Percentiles rank a stretch among this genome's conserved stretches.
Evolutionary conservation across 2,113 vertebrate species (phyloP).

Genomic region (Felis chaus): DNA sequence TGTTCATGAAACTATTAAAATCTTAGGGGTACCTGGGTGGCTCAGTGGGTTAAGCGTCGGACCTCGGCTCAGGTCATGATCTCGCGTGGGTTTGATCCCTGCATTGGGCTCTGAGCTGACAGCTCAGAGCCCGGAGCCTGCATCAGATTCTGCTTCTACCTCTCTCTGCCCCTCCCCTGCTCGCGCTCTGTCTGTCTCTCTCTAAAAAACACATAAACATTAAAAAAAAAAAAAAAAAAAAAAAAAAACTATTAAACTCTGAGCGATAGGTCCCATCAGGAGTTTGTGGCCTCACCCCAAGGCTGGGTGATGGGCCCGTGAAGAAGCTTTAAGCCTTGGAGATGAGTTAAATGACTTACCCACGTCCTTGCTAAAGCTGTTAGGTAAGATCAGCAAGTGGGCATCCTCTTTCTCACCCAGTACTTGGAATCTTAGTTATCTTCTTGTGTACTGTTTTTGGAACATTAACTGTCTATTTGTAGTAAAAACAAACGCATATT

Average conservation of each 20-base stretch:
- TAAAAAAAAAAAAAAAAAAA: too few relatives aligned
- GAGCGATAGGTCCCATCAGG: neutral
- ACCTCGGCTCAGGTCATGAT: too few relatives aligned
- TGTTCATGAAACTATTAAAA: neutral
- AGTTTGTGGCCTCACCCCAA: neutral
- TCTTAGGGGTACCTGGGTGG: neutral
- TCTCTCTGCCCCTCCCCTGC: too few relatives aligned
- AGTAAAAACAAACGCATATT: neutral
- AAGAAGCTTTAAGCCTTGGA: neutral
- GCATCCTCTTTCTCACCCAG: neutral
- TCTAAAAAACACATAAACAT: too few relatives aligned
- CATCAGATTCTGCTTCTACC: too few relatives aligned
- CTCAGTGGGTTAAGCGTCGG: too few relatives aligned
- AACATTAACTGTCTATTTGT: neutral
- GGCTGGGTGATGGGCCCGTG: neutral
- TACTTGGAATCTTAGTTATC: neutral
- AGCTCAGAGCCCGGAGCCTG: too few relatives aligned
- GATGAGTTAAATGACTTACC: neutral
- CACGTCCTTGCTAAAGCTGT: neutral
- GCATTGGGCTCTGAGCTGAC: too few relatives aligned
- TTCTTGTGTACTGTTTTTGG: neutral
- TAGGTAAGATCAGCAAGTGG: neutral
- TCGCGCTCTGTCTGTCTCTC: too few relatives aligned
- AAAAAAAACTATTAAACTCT: neutral
- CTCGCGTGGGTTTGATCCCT: too few relatives aligned